phyloP scores from a whole-genome alignment of 2,797 vertebrate genomes.

The Valencia hispanica region DNA sequence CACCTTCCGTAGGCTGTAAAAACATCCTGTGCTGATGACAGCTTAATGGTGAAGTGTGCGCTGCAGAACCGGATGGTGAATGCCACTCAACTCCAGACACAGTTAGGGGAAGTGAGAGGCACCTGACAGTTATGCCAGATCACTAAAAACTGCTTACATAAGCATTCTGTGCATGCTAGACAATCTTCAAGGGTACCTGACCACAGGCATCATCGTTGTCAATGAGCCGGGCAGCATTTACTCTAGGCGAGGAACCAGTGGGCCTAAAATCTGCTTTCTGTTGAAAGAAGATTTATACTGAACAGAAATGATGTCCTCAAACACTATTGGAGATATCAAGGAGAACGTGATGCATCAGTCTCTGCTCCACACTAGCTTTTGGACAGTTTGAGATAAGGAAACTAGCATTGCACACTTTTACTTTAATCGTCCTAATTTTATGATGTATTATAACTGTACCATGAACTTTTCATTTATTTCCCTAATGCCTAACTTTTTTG shows the following conservation, averaged over 20 bases:
- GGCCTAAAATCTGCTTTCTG: background rate
- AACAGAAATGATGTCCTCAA: background rate
- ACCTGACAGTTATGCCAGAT: background rate
- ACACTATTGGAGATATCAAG: no score
- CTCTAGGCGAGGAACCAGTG: background rate
- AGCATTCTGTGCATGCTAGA: background rate
- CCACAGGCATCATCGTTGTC: no score
- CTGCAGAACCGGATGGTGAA: background rate
- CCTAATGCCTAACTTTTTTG: background rate
- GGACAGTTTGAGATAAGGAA: background rate
- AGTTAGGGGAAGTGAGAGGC: background rate
- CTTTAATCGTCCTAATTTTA: background rate
- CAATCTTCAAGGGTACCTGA: background rate
- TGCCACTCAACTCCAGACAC: background rate
- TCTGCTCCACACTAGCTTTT: constrained; percentile 6
- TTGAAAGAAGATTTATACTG: background rate
- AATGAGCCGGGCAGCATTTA: no score
- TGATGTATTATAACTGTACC: background rate
- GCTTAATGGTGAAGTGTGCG: background rate
- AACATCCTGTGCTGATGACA: background rate
- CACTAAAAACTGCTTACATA: background rate
- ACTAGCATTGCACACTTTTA: background rate
- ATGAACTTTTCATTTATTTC: background rate
- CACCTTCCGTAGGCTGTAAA: no score
- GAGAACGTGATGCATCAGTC: background rate